phyloP scores from a whole-genome alignment of 1,140 invertebrate species.

The Lutraria rhynchaena region DNA sequence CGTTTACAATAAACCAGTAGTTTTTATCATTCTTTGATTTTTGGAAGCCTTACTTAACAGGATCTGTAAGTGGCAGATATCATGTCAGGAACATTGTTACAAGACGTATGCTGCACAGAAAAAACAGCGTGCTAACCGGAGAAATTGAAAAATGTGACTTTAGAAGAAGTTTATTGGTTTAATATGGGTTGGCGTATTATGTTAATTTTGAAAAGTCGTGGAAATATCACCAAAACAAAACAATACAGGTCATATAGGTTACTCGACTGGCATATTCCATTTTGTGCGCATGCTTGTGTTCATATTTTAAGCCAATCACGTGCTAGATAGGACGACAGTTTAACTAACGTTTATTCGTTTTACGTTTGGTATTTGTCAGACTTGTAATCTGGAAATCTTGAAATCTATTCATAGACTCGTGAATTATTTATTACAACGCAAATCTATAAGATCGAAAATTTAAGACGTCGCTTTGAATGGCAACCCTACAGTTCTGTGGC shows the following conservation, averaged over 20 bases:
- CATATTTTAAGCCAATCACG: constrained; percentile 13
- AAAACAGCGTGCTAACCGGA: too few relatives aligned
- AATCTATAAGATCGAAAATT: constrained; percentile 34
- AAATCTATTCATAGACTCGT: constrained; percentile 26
- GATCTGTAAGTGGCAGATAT: too few relatives aligned
- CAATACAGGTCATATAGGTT: constrained; percentile 6
- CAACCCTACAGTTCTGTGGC: constrained; percentile 26
- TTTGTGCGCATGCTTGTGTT: constrained; percentile 22
- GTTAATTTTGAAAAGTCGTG: too few relatives aligned
- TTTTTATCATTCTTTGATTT: too few relatives aligned
- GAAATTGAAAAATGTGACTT: too few relatives aligned
- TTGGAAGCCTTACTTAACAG: too few relatives aligned
- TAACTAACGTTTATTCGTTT: constrained; percentile 17
- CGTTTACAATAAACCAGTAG: too few relatives aligned
- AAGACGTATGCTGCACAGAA: too few relatives aligned
- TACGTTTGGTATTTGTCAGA: constrained; percentile 39
- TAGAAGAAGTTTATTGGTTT: too few relatives aligned
- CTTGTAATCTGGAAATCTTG: constrained; percentile 45
- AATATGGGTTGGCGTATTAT: too few relatives aligned
- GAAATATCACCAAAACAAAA: too few relatives aligned
- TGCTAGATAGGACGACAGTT: constrained; percentile 7
- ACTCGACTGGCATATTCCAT: constrained; percentile 12
- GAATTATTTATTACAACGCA: constrained; percentile 49
- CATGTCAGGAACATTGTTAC: too few relatives aligned
- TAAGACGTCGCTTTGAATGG: constrained; percentile 36